phyloP scores from a whole-genome alignment of 35 echinoderm and acorn worm species.

The Apostichopus parvimensis region DNA sequence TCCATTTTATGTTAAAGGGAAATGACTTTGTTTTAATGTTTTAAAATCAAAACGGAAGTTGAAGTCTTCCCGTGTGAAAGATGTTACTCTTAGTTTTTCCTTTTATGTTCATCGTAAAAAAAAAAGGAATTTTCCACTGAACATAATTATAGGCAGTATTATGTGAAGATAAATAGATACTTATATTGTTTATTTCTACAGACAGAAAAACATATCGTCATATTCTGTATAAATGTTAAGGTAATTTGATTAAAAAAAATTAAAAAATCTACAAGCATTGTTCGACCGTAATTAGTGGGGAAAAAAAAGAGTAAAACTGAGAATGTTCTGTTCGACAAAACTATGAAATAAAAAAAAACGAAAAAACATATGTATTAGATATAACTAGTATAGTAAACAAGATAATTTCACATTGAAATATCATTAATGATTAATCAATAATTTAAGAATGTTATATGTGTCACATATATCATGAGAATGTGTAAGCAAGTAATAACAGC shows the following conservation, averaged over 20 bases:
- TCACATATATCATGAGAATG: conserved; percentile 44
- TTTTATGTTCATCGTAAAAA: not conserved
- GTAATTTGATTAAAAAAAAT: too few relatives aligned
- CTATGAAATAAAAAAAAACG: not conserved
- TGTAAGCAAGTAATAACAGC: conserved; percentile 46
- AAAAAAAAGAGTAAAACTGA: too few relatives aligned
- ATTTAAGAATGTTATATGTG: conserved; percentile 35
- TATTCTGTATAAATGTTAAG: too few relatives aligned
- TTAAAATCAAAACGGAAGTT: not conserved
- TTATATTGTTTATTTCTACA: too few relatives aligned
- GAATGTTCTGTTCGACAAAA: too few relatives aligned
- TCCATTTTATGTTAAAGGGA: too few relatives aligned
- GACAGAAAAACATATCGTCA: too few relatives aligned
- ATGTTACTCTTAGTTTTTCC: not conserved
- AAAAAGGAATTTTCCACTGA: not conserved
- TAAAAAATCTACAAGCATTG: too few relatives aligned
- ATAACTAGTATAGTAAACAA: not conserved
- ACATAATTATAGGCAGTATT: not conserved
- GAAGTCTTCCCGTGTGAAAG: not conserved
- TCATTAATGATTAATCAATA: not conserved
- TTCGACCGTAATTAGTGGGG: too few relatives aligned
- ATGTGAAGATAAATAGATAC: not conserved
- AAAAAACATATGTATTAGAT: not conserved
- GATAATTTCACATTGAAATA: conserved; percentile 15
- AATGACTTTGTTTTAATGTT: too few relatives aligned